Percentiles rank a stretch among this genome's conserved stretches.
Conservation (phyloP, 1,140 invertebrate genomes). For the Achatina immaculata region DNA sequence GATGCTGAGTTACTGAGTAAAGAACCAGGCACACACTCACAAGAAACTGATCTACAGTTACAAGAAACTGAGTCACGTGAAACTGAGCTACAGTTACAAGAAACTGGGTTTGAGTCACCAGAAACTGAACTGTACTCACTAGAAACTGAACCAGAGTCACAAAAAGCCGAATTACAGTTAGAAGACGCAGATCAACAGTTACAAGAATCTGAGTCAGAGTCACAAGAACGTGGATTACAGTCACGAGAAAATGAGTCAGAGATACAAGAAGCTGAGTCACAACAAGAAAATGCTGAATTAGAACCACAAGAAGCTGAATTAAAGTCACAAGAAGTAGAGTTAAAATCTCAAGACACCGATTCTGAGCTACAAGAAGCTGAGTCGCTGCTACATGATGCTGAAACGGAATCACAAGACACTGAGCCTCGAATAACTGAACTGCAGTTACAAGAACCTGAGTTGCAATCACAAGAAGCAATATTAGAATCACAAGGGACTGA, state of each 20-base stretch:
- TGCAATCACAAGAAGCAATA: too few species aligned
- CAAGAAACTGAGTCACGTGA: too few species aligned
- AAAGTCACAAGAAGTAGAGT: not conserved
- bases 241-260: not conserved
- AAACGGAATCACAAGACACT: too few species aligned
- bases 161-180: not conserved
- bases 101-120: too few species aligned
- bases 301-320: not conserved
- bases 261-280: not conserved
- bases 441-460: not conserved
- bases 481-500: too few species aligned
- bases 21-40: too few species aligned
- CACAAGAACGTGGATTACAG: not conserved
- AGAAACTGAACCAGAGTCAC: not conserved
- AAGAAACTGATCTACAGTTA: too few species aligned
- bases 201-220: not conserved
- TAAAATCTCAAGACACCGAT: not conserved
- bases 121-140: not conserved
- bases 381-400: not conserved
- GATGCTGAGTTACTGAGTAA: too few species aligned
- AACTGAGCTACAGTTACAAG: too few species aligned
- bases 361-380: not conserved
- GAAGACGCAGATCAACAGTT: not conserved
- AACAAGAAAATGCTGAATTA: not conserved
- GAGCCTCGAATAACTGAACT: too few species aligned